A percentile compares a stretch with the other conserved stretches of the same genome.
Conservation (phyloP, 2,797 vertebrate genomes). For the Galaxias olidus region DNA sequence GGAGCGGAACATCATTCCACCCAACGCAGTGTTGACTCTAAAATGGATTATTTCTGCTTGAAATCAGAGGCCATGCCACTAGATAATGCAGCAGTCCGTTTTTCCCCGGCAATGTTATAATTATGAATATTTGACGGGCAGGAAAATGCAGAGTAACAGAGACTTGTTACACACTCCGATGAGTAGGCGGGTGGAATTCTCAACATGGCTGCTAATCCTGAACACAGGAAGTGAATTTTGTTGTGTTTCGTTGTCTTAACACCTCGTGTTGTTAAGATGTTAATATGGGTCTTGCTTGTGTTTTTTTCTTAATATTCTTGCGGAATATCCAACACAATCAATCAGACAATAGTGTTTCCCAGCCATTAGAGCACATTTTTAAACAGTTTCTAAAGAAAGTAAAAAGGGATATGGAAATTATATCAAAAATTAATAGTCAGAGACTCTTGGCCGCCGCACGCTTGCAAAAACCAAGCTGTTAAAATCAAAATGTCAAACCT, state of each 20-base stretch:
- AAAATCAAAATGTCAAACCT: neutral
- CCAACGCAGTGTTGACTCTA: constrained; percentile 71
- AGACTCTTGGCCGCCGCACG: too few species aligned
- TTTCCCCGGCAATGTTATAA: constrained; percentile 42
- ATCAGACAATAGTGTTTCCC: too few species aligned
- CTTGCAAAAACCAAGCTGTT: too few species aligned
- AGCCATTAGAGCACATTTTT: too few species aligned
- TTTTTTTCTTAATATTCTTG: constrained; percentile 37
- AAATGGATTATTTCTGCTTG: constrained; percentile 78
- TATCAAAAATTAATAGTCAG: too few species aligned
- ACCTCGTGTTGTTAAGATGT: constrained; percentile 39
- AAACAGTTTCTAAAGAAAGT: too few species aligned
- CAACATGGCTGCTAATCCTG: constrained; percentile 44
- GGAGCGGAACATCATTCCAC: constrained; percentile 60
- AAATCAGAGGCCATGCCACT: constrained; percentile 68
- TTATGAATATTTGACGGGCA: constrained; percentile 56
- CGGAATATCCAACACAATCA: too few species aligned
- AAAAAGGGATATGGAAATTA: too few species aligned
- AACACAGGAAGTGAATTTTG: constrained; percentile 25
- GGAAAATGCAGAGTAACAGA: constrained; percentile 46
- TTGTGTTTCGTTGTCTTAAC: too few species aligned
- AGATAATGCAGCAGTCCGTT: constrained; percentile 56
- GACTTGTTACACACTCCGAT: constrained; percentile 43
- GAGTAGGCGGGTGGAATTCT: constrained; percentile 46
- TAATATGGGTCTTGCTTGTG: too few species aligned